phyloP scores from a whole-genome alignment of 2,113 vertebrate genomes.

The Nothobranchius furzeri region DNA sequence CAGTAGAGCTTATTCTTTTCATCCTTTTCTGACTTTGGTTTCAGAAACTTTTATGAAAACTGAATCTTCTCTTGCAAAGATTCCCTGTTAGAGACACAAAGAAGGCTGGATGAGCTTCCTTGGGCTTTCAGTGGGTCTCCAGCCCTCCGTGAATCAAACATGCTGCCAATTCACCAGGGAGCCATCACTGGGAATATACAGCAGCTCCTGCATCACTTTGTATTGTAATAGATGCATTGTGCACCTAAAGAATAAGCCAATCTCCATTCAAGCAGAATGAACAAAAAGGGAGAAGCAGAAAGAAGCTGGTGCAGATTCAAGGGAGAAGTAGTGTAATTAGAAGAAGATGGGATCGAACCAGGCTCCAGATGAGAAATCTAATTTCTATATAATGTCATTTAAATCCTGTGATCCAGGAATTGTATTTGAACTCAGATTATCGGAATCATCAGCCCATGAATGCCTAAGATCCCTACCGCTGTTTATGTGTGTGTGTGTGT shows the following conservation, averaged over 20 bases:
- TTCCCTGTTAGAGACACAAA: constrained; percentile 40
- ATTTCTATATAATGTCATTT: constrained; percentile 82
- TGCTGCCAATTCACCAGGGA: constrained; percentile 63
- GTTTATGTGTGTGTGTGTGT: constrained; percentile 30
- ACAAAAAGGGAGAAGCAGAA: constrained; percentile 67
- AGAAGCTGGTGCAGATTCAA: constrained; percentile 56
- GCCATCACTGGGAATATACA: constrained; percentile 71
- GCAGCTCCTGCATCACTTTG: constrained; percentile 71
- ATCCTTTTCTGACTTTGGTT: constrained; percentile 9
- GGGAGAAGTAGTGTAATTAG: constrained; percentile 69
- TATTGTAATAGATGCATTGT: constrained; percentile 81
- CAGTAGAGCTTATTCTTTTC: constrained; percentile 6
- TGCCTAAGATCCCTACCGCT: constrained; percentile 63
- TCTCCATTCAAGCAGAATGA: constrained; percentile 75
- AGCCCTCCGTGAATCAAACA: constrained; percentile 73
- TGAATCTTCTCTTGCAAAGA: constrained; percentile 29
- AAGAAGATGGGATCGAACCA: constrained; percentile 71
- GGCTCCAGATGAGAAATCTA: constrained; percentile 75
- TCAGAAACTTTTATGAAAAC: constrained; percentile 27
- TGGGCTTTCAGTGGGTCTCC: constrained; percentile 48
- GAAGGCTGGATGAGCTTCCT: constrained; percentile 30
- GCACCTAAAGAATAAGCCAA: constrained; percentile 69
- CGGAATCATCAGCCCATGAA: constrained; percentile 75
- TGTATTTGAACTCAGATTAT: constrained; percentile 79
- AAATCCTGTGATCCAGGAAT: constrained; percentile 78